These are phyloP conservation scores for Odontamblyopus rebecca DNA, from an alignment of 2,797 vertebrate species.

Conservation along the genomic window DNA sequence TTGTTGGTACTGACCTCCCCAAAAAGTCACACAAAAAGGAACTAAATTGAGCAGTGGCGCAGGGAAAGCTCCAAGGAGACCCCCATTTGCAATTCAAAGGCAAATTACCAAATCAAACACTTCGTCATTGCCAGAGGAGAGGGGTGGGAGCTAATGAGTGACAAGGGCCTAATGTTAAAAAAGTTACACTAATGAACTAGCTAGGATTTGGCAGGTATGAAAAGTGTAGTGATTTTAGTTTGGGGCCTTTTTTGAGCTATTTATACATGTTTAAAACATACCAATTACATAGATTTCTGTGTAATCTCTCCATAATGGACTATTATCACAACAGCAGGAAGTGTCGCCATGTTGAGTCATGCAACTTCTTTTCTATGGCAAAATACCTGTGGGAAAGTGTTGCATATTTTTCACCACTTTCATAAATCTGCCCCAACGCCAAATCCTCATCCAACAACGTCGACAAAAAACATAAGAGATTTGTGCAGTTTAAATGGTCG, in stretches of 20 bases:
- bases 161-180: conserved; percentile 62
- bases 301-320: not conserved
- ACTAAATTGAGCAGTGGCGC: conserved; percentile 54
- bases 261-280: not conserved
- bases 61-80: conserved; percentile 50
- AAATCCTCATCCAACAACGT: too few species aligned
- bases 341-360: too few species aligned
- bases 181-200: conserved; percentile 55
- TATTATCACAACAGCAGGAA: too few species aligned
- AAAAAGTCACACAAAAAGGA: conserved; percentile 58
- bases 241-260: conserved; percentile 30
- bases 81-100: conserved; percentile 64
- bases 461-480: too few species aligned
- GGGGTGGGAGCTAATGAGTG: conserved; percentile 40
- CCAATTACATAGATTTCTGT: conserved; percentile 20
- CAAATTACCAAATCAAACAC: conserved; percentile 69
- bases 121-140: conserved; percentile 61
- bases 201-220: conserved; percentile 30
- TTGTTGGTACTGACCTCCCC: conserved; percentile 61
- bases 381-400: too few species aligned
- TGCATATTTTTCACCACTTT: too few species aligned
- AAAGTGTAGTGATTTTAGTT: conserved; percentile 37
- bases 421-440: too few species aligned
- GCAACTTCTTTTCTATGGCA: too few species aligned
- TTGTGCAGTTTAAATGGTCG: too few species aligned